Base-by-base conservation (phyloP, 2,113 vertebrate genomes). In the Hypanus sabinus region DNA sequence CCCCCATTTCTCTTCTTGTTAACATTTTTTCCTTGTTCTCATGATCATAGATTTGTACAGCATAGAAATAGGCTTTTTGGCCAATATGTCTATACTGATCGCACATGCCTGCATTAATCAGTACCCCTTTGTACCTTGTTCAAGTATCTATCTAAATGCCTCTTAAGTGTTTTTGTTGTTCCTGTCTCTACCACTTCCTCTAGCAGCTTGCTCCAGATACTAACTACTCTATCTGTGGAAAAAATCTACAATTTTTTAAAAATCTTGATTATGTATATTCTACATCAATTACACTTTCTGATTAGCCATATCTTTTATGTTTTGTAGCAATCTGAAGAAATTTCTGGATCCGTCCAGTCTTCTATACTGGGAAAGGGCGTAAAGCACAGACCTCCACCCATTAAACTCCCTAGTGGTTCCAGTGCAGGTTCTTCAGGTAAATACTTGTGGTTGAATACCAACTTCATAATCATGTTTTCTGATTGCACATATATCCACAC, bases 351-450 rank as follows among this genome's bases (percentile, higher is more conserved):
- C 83, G 97, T 99, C 95, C 99, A 99, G 96, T 97, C 98, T 94
- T 98, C 98, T 87, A 96, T 98, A 83, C 94, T 99, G 95, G 99
- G 98, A 73, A 99, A 99, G 96, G 98, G 98, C 94, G 97, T 98
- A 94, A 99, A 98, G 96, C 98, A 99, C 95, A 97, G 98, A 94
- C 99, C 99, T 85, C 98, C 98, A 95, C 99, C 99, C 77, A 98
- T 99, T 96, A 99, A 99, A 97, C 97, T 99, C 95, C 98, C 98
- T 94, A 97, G 98, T 94, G 96, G 96, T 95, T 97, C 98, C 94
- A 97, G 98, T 96, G 97, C 95, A 97, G 98, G 97, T 96, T 97
- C 98, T 96, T 98, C 98, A 98, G 99, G 99, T 99, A 98, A 97
- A 94, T 94, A 30, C 22, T 94, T 77, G 16, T 9, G 20, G 30